Percentiles rank a stretch among this genome's conserved stretches.
Conservation (phyloP, 2,888 invertebrate genomes). For the Nemurella pictetii region DNA sequence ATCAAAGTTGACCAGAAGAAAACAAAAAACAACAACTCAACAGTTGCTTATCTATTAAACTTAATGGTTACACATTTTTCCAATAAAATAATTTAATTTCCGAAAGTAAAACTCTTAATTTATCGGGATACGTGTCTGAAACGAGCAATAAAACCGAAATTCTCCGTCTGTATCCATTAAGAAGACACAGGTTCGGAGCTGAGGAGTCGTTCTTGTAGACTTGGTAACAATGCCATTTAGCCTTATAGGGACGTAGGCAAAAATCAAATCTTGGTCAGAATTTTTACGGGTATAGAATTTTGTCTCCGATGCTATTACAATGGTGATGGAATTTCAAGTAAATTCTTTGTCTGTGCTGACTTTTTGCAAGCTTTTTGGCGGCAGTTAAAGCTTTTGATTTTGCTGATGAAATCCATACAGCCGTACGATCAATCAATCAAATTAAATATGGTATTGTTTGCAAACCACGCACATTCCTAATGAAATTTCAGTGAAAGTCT, state of each 20-base stretch:
- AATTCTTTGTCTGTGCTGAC: background rate
- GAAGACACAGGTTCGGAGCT: conserved; percentile 20
- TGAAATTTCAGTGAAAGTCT: background rate
- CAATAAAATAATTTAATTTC: conserved; percentile 29
- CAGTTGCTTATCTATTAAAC: background rate
- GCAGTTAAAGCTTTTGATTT: conserved; percentile 23
- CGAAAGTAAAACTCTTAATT: conserved; percentile 30
- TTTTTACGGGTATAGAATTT: conserved; percentile 23
- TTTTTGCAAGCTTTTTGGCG: conserved; percentile 22
- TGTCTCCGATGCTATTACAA: conserved; percentile 6
- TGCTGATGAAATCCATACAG: background rate
- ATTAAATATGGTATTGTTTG: background rate
- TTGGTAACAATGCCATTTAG: conserved; percentile 30
- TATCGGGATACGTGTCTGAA: conserved; percentile 24
- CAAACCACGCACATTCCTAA: background rate
- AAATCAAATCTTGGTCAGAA: conserved; percentile 22
- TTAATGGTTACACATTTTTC: conserved; percentile 28
- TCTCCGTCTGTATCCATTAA: conserved; percentile 18
- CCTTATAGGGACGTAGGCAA: conserved; percentile 24
- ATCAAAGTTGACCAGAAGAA: conserved; percentile 5
- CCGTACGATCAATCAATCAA: conserved; percentile 15
- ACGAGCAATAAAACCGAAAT: conserved; percentile 17
- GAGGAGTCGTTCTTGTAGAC: background rate
- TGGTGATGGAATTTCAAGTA: conserved; percentile 1
- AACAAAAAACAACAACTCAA: conserved; percentile 1